Evolutionary conservation across 2,888 invertebrate genomes (phyloP), one percentile per base, ranked within the genome.

Genomic region (Tachina fera): DNA sequence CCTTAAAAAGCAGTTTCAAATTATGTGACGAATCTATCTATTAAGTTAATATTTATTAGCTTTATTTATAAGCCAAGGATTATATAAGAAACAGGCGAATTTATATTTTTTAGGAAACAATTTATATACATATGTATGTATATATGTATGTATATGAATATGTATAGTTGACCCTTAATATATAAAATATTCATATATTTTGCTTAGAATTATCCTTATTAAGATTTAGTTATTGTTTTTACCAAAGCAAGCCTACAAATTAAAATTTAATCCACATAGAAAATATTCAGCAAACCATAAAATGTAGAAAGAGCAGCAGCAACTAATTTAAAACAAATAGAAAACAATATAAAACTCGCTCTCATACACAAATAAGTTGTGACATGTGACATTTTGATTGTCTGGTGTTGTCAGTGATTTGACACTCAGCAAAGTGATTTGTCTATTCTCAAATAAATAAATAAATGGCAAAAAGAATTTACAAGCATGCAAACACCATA

Each of bases 351-450:
- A 47, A 45, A 8, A 47, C 47, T 14, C 47, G 22, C 47, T 14
- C 47, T 9, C 39, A 19, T 6, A 75, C 67, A 67, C 13, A 49
- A 72, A 63, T 65, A 84, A 81, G 58, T 49, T 67, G 60, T 81
- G 61, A 74, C 77, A 77, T 77, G 81, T 77, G 84, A 85, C 84
- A 81, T 81, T 81, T 81, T 85, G 81, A 85, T 78, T 83, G 85
- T 76, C 85, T 75, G 79, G 78, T 68, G 70, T 84, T 84, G 87
- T 83, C 88, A 87, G 87, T 87, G 87, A 88, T 88, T 88, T 88
- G 87, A 86, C 88, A 87, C 88, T 83, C 60, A 79, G 39, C 56
- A 53, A 85, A 84, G 84, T 88, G 88, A 87, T 87, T 87, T 87
- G 86, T 87, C 81, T 81, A 85, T 74, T 80, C 77, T 81, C 41